Conservation (phyloP, 2,888 invertebrate species). For the Machimus atricapillus region DNA sequence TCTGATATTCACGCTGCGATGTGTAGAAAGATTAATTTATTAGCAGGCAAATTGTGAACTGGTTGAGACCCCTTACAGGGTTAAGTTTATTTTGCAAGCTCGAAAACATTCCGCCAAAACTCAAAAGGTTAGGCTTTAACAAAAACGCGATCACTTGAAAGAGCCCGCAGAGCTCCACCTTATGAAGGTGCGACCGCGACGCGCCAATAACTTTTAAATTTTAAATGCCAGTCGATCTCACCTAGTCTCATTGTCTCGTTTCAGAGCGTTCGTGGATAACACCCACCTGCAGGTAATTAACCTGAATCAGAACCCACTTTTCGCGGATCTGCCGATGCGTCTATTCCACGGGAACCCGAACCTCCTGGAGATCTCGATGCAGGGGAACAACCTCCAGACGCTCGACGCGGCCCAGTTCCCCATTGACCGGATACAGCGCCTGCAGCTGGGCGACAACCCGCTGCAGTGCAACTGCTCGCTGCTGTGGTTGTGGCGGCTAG, state of each 20-base stretch:
- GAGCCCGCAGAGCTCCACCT: neutral
- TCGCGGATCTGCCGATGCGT: slow-evolving; percentile 78
- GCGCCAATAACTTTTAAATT: neutral
- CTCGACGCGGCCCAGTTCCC: slow-evolving; percentile 84
- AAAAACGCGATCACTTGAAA: neutral
- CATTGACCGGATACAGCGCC: slow-evolving; percentile 76
- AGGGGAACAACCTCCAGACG: slow-evolving; percentile 76
- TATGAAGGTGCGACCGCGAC: neutral
- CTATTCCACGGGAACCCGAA: slow-evolving; percentile 85
- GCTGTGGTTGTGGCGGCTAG: slow-evolving; percentile 83
- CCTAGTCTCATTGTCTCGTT: slow-evolving; percentile 45
- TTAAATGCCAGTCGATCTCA: neutral
- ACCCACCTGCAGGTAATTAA: slow-evolving; percentile 80
- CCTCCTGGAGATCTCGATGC: slow-evolving; percentile 76
- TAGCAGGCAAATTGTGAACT: neutral
- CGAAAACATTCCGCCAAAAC: neutral
- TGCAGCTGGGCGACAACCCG: slow-evolving; percentile 83
- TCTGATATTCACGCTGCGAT: neutral
- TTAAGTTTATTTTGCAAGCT: neutral
- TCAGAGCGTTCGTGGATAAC: slow-evolving; percentile 82
- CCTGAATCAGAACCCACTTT: slow-evolving; percentile 78
- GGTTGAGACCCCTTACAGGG: neutral
- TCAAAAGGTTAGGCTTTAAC: neutral
- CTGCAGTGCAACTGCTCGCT: slow-evolving; percentile 86
- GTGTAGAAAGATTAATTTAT: neutral